Evolutionary conservation across 2,888 invertebrate species (phyloP).

Genomic region (Noctua janthina): DNA sequence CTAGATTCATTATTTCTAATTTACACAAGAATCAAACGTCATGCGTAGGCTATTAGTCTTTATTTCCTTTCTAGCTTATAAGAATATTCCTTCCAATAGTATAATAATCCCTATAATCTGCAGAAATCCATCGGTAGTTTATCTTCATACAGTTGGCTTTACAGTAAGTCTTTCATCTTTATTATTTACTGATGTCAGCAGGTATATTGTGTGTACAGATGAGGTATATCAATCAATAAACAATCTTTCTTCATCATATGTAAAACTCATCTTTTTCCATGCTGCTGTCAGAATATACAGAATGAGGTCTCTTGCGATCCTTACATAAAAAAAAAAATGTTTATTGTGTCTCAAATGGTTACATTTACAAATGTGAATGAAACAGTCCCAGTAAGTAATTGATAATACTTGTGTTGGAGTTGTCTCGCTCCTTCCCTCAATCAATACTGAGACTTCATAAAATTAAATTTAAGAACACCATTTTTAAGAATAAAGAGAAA

Average conservation of each 20-base stretch:
- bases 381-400: no score
- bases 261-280: no score
- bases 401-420: no score
- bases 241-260: background rate
- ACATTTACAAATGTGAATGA: no score
- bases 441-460: no score
- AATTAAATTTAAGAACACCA: no score
- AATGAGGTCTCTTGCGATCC: background rate
- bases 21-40: background rate
- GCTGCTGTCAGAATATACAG: background rate
- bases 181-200: background rate
- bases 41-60: background rate
- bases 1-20: background rate
- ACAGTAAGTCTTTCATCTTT: constrained; percentile 11
- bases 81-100: constrained; percentile 26
- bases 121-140: constrained; percentile 17
- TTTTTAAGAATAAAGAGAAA: no score
- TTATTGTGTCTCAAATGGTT: no score
- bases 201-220: background rate
- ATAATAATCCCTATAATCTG: constrained; percentile 31
- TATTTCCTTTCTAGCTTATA: background rate
- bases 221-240: background rate
- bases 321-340: background rate
- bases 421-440: no score
- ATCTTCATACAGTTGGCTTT: constrained; percentile 13